Evolutionary conservation across 2,113 vertebrate species (phyloP).

Genomic region (Otolemur garnettii): DNA sequence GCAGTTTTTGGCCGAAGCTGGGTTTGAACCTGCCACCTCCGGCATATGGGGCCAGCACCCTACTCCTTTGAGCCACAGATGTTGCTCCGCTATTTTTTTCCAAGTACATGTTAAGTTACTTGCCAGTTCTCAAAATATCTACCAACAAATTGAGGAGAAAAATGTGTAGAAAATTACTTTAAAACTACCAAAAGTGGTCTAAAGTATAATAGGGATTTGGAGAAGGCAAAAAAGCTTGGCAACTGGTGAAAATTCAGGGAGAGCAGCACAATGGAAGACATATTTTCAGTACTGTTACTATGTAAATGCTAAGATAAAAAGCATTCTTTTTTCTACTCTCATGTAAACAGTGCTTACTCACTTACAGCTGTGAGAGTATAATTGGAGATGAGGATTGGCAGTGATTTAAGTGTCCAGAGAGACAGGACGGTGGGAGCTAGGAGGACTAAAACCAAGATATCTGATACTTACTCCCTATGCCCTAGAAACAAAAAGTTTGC

Average conservation of each 20-base stretch:
- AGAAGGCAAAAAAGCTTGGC: neutral
- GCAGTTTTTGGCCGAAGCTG: no score
- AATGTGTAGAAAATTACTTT: neutral
- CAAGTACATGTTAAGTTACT: neutral
- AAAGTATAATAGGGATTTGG: neutral
- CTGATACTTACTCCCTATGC: neutral
- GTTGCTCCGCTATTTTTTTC: neutral
- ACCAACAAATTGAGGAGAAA: neutral
- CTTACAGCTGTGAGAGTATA: no score
- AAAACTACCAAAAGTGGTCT: neutral
- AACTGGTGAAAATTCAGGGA: neutral
- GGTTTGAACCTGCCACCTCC: no score
- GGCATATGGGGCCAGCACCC: no score
- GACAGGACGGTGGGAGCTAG: neutral
- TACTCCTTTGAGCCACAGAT: no score
- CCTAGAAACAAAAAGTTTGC: slow-evolving; percentile 8
- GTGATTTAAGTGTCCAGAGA: neutral
- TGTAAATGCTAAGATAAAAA: no score
- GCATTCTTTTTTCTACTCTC: no score
- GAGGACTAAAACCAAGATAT: neutral
- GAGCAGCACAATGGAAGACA: neutral
- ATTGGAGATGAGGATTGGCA: neutral
- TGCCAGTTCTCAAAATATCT: neutral
- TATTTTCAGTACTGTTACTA: neutral
- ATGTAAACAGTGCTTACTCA: no score